A percentile compares a stretch with the other conserved stretches of the same genome.
phyloP scores from a whole-genome alignment of 2,888 invertebrate species.

The Heteromyza rotundicornis region DNA sequence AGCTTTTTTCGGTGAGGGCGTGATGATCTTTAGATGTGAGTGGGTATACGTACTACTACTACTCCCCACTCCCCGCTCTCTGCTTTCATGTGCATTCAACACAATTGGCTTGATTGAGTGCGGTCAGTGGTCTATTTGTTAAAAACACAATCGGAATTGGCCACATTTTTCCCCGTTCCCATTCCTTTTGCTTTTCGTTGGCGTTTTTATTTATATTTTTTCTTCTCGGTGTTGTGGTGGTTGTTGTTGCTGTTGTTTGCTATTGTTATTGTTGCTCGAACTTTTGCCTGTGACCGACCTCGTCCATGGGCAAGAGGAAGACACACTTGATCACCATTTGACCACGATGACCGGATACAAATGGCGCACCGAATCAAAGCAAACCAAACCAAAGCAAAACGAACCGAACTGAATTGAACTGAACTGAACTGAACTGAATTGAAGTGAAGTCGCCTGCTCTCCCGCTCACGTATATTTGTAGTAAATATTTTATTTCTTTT shows the following conservation, averaged over 20 bases:
- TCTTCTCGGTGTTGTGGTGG: too few relatives aligned
- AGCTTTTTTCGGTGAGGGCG: background rate
- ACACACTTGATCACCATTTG: slow-evolving; percentile 1
- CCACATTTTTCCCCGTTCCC: background rate
- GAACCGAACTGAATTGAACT: too few relatives aligned
- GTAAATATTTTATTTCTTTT: slow-evolving; percentile 4
- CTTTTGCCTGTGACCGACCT: background rate
- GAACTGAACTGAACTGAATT: too few relatives aligned
- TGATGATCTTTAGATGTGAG: background rate
- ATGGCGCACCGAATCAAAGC: slow-evolving; percentile 8
- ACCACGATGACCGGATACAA: slow-evolving; percentile 17
- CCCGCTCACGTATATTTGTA: background rate
- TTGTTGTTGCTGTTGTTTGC: background rate
- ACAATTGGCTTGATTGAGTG: slow-evolving; percentile 14
- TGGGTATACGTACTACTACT: slow-evolving; percentile 5
- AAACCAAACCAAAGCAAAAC: slow-evolving; percentile 6
- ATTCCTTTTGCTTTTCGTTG: background rate
- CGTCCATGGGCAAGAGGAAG: background rate
- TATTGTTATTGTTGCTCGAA: background rate
- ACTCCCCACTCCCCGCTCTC: slow-evolving; percentile 1
- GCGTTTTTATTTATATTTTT: background rate
- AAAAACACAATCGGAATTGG: background rate
- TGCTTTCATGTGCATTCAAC: background rate
- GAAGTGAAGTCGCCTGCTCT: background rate
- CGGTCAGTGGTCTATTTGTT: slow-evolving; percentile 10